A percentile compares a stretch with the other conserved stretches of the same genome.
Evolutionary conservation across 2,888 invertebrate species (phyloP).

Genomic region (Dimorphilus gyrociliatus): DNA sequence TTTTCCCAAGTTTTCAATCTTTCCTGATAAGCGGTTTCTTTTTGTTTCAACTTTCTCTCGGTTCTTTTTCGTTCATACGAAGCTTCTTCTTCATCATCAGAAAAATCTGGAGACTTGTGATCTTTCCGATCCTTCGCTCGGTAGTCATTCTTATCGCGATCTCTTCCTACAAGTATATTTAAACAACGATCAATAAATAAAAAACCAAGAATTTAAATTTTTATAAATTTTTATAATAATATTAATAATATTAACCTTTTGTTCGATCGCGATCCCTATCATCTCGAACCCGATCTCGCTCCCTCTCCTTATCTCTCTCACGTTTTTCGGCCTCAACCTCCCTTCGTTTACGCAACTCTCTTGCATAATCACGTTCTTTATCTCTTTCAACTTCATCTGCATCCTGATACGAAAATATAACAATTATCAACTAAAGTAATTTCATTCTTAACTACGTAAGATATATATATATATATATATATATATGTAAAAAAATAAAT

Average conservation of each 20-base stretch:
- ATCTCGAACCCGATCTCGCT: not conserved
- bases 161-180: too few relatives aligned
- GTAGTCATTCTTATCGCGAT: slow-evolving; percentile 1
- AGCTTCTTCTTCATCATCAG: slow-evolving; percentile 67
- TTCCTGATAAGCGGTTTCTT: slow-evolving; percentile 87
- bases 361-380: slow-evolving; percentile 44
- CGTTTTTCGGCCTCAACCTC: slow-evolving; percentile 6
- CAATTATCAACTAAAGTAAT: too few relatives aligned
- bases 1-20: slow-evolving; percentile 43
- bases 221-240: too few relatives aligned
- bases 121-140: slow-evolving; percentile 1
- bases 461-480: too few relatives aligned
- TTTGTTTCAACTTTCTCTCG: slow-evolving; percentile 78
- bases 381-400: too few relatives aligned
- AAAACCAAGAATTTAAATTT: too few relatives aligned
- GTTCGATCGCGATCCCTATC: slow-evolving; percentile 2
- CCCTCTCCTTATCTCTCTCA: slow-evolving; percentile 13
- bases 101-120: too few relatives aligned
- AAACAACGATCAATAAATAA: too few relatives aligned
- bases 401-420: too few relatives aligned
- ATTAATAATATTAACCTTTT: slow-evolving; percentile 3
- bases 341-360: slow-evolving; percentile 37
- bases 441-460: too few relatives aligned
- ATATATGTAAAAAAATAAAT: too few relatives aligned
- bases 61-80: slow-evolving; percentile 70